These are phyloP conservation scores for Argyrosomus regius DNA, from an alignment of 2,797 vertebrate genomes.

Conservation along the genomic window DNA sequence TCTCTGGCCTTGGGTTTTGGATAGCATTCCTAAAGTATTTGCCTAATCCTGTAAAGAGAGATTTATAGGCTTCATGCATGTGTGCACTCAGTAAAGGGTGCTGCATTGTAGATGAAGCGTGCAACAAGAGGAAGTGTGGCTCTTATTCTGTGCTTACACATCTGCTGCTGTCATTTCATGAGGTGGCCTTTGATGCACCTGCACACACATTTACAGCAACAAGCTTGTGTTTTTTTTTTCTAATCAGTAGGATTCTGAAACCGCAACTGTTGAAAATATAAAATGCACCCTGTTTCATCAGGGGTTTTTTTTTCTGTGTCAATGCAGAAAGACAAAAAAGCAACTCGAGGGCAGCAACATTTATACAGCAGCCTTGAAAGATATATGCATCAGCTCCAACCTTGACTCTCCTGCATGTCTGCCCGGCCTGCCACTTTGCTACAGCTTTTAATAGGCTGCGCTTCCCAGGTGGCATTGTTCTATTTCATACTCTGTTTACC, in stretches of 20 bases:
- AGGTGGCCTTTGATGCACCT: slow-evolving; percentile 5
- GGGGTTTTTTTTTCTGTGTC: slow-evolving; percentile 20
- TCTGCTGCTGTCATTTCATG: slow-evolving; percentile 3
- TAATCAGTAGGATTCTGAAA: slow-evolving; percentile 10
- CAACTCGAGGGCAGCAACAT: slow-evolving; percentile 32
- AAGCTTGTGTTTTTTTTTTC: neutral
- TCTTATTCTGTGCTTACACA: neutral
- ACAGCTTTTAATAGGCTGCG: slow-evolving; percentile 65
- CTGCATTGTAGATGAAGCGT: neutral
- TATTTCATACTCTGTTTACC: slow-evolving; percentile 60
- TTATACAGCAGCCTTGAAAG: slow-evolving; percentile 61
- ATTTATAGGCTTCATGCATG: slow-evolving; percentile 36
- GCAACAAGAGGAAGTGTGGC: neutral
- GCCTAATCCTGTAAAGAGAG: slow-evolving; percentile 47
- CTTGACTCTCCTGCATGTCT: slow-evolving; percentile 62
- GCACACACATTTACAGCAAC: neutral
- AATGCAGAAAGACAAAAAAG: slow-evolving; percentile 21
- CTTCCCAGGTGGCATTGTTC: slow-evolving; percentile 61
- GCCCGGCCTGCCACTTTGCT: slow-evolving; percentile 50
- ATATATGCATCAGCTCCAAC: slow-evolving; percentile 55
- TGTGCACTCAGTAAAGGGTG: slow-evolving; percentile 1
- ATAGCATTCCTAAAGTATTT: slow-evolving; percentile 53
- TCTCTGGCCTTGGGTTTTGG: slow-evolving; percentile 34
- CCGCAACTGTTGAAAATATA: slow-evolving; percentile 1
- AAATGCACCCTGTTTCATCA: neutral